phyloP scores from a whole-genome alignment of 2,113 vertebrate genomes.

The Hemibagrus wyckioides region DNA sequence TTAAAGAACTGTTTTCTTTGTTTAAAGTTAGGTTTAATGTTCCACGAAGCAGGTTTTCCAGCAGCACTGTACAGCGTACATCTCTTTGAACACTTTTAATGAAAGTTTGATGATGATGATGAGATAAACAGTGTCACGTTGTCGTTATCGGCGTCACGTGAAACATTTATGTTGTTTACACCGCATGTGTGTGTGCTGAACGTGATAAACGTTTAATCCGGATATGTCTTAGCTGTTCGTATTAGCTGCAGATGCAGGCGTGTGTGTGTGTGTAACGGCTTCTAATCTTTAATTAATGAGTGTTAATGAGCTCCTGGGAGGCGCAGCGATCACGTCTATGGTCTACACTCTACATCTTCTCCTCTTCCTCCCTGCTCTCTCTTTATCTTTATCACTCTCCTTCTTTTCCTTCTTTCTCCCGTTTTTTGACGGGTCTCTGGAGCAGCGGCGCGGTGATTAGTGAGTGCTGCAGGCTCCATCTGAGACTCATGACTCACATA shows the following conservation, averaged over 20 bases:
- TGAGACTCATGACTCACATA: conserved; percentile 9
- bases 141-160: neutral
- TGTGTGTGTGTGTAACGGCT: conserved; percentile 38
- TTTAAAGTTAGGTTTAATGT: neutral
- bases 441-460: conserved; percentile 30
- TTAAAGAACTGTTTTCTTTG: neutral
- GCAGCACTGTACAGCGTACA: neutral
- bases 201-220: conserved; percentile 8
- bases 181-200: neutral
- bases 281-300: conserved; percentile 61
- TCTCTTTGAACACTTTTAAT: neutral
- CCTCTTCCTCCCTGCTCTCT: neutral
- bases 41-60: no score
- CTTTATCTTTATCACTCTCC: neutral
- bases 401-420: conserved; percentile 16
- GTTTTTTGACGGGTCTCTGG: conserved; percentile 12
- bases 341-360: conserved; percentile 19
- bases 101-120: neutral
- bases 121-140: neutral
- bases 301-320: conserved; percentile 55
- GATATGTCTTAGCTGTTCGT: neutral
- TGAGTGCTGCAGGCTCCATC: conserved; percentile 28
- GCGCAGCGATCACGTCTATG: conserved; percentile 56
- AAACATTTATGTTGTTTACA: conserved; percentile 20
- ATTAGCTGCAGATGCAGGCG: conserved; percentile 8